Evolutionary conservation across 2,888 invertebrate species (phyloP).

Genomic region (Drosophila histrio): DNA sequence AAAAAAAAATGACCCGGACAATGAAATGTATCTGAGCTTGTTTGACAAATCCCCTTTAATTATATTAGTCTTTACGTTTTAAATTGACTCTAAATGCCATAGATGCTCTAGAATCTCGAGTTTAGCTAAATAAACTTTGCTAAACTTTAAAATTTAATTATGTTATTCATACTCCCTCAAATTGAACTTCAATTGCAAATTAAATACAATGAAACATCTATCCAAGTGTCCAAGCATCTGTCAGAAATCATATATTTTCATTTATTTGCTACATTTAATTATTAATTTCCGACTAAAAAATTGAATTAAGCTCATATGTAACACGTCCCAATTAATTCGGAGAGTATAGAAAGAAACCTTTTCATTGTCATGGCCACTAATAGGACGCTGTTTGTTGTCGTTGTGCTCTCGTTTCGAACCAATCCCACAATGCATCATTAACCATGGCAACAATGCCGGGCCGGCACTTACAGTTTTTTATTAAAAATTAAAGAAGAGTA

Average conservation of each 20-base stretch:
- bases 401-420: neutral
- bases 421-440: conserved; percentile 42
- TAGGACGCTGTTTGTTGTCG: neutral
- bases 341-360: conserved; percentile 6
- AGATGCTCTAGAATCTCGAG: too few species aligned
- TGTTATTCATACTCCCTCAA: too few species aligned
- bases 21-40: neutral
- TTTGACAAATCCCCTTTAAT: neutral
- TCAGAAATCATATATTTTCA: neutral
- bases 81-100: too few species aligned
- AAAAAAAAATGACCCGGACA: neutral
- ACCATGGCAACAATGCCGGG: conserved; percentile 31
- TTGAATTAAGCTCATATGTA: neutral
- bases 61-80: too few species aligned
- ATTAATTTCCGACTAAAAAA: neutral
- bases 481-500: conserved; percentile 48
- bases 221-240: too few species aligned
- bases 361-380: conserved; percentile 30
- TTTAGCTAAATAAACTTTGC: too few species aligned
- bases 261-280: neutral
- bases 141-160: too few species aligned
- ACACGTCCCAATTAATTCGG: neutral
- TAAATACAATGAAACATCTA: too few species aligned
- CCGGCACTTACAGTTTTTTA: conserved; percentile 46
- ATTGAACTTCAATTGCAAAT: too few species aligned